Evolutionary conservation across 2,797 vertebrate species (phyloP).

Genomic region (Bufotes viridis): DNA sequence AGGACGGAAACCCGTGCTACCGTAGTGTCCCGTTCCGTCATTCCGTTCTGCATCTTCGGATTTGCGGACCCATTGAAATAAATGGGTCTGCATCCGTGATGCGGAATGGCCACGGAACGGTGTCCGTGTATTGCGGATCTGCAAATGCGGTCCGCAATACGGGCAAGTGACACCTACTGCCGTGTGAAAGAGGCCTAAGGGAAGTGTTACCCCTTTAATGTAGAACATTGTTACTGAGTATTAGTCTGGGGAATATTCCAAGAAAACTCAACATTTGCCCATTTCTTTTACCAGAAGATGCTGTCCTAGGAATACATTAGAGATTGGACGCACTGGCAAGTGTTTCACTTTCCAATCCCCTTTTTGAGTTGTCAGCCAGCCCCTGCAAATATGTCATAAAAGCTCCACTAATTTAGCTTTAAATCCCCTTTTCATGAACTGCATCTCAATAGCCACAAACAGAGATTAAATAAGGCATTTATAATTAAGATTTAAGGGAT

Average conservation of each 20-base stretch:
- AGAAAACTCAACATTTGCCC: background rate
- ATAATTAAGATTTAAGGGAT: constrained; percentile 75
- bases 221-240: background rate
- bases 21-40: too few relatives aligned
- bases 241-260: background rate
- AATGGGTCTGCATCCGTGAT: too few relatives aligned
- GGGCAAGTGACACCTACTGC: too few relatives aligned
- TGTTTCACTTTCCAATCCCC: constrained; percentile 48
- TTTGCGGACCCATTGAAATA: too few relatives aligned
- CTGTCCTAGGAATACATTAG: background rate
- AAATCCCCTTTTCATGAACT: constrained; percentile 72
- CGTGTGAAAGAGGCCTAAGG: too few relatives aligned
- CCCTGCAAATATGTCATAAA: constrained; percentile 55
- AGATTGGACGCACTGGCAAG: constrained; percentile 18
- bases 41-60: too few relatives aligned
- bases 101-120: too few relatives aligned
- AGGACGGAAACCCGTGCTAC: too few relatives aligned
- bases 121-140: too few relatives aligned
- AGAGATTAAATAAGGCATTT: constrained; percentile 76
- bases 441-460: constrained; percentile 71
- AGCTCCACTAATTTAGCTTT: constrained; percentile 62
- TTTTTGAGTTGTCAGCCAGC: constrained; percentile 53
- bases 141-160: too few relatives aligned
- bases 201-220: background rate
- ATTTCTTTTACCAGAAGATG: background rate